phyloP scores from a whole-genome alignment of 2,888 invertebrate species.

The Pristionchus exspectatus region DNA sequence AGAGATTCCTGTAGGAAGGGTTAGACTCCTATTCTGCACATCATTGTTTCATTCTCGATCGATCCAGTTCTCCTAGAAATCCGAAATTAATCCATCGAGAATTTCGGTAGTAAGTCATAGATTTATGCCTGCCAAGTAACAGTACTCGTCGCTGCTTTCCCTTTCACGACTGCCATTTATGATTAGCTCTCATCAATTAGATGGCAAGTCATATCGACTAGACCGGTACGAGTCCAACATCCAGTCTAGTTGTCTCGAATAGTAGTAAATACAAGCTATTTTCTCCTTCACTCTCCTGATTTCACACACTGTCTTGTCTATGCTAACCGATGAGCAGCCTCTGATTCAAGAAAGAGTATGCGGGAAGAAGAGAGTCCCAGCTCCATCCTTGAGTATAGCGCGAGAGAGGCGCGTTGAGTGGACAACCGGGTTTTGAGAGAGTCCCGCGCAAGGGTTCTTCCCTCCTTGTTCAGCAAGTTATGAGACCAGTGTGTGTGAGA shows the following conservation, averaged over 20 bases:
- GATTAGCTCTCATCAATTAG: conserved; percentile 38
- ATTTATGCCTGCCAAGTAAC: too few species aligned
- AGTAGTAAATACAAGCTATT: conserved; percentile 17
- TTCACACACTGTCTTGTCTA: background rate
- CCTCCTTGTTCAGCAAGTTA: conserved; percentile 21
- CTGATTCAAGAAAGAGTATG: background rate
- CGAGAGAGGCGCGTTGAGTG: background rate
- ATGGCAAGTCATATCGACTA: conserved; percentile 11
- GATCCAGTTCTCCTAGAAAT: too few species aligned
- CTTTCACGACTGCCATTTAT: background rate
- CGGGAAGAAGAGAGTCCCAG: background rate
- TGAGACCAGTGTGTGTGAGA: conserved; percentile 21
- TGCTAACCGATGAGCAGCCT: background rate
- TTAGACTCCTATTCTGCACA: too few species aligned
- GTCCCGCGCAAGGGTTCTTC: background rate
- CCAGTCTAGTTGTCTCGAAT: conserved; percentile 12
- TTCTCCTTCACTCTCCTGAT: background rate
- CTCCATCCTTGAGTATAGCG: conserved; percentile 29
- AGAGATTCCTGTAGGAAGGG: too few species aligned
- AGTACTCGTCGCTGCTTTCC: background rate
- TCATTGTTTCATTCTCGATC: too few species aligned
- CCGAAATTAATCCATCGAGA: too few species aligned
- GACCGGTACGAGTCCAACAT: background rate
- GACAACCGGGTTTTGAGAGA: conserved; percentile 24
- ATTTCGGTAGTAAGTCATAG: too few species aligned